Conservation (phyloP, 2,797 vertebrate species). For the Pelochelys cantorii region DNA sequence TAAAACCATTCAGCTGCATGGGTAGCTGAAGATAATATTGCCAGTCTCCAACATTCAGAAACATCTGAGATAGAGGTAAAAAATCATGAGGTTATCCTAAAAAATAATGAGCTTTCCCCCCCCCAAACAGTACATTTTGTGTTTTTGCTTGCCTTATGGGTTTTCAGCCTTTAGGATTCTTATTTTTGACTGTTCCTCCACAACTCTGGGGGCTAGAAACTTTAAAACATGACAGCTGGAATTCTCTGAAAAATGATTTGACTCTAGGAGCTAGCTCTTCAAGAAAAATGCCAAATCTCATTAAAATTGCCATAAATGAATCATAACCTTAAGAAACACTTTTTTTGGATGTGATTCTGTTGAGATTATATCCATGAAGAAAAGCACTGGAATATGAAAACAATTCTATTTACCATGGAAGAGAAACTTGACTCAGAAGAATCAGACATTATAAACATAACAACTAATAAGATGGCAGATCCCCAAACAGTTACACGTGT, state of each 20-base stretch:
- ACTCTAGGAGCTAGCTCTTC: background rate
- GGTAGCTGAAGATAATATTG: background rate
- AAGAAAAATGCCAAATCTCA: background rate
- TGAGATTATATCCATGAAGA: background rate
- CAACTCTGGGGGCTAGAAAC: background rate
- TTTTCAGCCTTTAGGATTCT: background rate
- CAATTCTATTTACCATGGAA: background rate
- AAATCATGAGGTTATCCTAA: background rate
- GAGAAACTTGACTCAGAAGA: background rate
- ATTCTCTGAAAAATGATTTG: background rate
- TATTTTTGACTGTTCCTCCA: background rate
- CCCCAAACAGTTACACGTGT: background rate
- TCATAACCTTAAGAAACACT: background rate
- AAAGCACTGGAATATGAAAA: background rate
- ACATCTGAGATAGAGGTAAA: background rate
- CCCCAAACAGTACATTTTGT: background rate
- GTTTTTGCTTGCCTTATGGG: background rate
- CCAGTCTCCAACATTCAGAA: background rate
- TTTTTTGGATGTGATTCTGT: background rate
- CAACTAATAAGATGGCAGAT: background rate
- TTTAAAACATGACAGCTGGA: background rate
- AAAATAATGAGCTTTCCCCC: background rate
- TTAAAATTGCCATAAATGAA: background rate
- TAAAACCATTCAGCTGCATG: background rate
- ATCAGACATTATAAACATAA: background rate